Evolutionary conservation across 2,888 invertebrate genomes (phyloP), one percentile per base, ranked within the genome.

Genomic region (Lathronympha strigana): DNA sequence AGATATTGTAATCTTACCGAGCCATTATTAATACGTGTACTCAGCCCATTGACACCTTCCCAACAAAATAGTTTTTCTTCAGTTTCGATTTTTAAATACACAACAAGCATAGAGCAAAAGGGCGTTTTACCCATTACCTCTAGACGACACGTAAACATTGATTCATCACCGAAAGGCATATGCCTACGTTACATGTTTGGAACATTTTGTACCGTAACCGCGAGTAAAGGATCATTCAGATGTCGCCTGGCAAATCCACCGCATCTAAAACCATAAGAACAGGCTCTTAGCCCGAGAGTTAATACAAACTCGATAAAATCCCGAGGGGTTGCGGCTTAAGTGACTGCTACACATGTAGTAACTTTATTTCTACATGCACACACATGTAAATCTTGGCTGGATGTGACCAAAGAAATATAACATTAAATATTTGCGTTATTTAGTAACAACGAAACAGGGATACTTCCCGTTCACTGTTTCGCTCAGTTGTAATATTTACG

Each of bases 271-370:
- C 51, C 63, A 43, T 49, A 63, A 64, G 68, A 73, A 73, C 64
- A 67, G 66, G 68, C 71, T 67, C 61, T 60, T 68, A 63, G 71
- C 67, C 70, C 78, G 78, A 80, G 78, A 79, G 79, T 76, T 63
- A 74, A 75, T 75, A 74, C 74, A 74, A 81, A 79, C 74, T 77
- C 78, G 80, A 83, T 83, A 82, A 77, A 78, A 75, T 76, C 73
- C 73, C 73, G 74, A 72, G 72, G 73, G 73, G 73, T 73, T 68
- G 72, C 73, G 74, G 71, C 73, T 76, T 76, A 76, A 80, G 79
- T 80, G 78, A 76, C 73, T 76, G 73, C 75, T 77, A 77, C 80
- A 76, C 73, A 76, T 74, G 76, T 66, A 25, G 61, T 81, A 81
- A 81, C 78, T 78, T 77, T 69, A 78, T 82, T 83, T 77, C 73